Evolutionary conservation across 2,113 vertebrate genomes (phyloP).

Genomic region (Rallus limicola): DNA sequence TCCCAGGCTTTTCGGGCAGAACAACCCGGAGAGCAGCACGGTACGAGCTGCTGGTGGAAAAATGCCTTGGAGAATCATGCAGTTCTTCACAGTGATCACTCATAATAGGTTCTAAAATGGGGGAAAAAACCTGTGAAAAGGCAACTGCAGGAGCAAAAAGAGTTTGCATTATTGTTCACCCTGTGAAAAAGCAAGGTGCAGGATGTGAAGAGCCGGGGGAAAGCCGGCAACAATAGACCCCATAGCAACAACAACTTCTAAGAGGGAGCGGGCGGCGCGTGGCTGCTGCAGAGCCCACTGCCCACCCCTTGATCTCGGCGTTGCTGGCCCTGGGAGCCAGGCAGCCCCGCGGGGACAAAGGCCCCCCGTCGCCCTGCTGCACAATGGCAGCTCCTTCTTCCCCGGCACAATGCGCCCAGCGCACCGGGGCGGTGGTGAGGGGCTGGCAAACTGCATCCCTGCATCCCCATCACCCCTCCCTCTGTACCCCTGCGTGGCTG

Average conservation of each 20-base stretch:
- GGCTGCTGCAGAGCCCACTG: conserved; percentile 42
- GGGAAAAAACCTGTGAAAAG: background rate
- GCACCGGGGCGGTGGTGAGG: background rate
- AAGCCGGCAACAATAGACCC: conserved; percentile 62
- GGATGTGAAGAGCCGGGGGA: conserved; percentile 43
- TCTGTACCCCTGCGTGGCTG: background rate
- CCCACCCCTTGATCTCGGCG: conserved; percentile 39
- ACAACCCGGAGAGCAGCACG: fast-evolving
- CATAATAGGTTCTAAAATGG: background rate
- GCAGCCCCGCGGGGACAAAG: conserved; percentile 42
- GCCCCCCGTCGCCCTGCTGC: background rate
- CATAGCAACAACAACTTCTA: conserved; percentile 71
- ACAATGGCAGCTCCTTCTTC: conserved; percentile 55
- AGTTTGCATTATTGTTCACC: conserved; percentile 62
- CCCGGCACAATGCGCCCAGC: background rate
- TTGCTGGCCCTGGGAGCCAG: background rate
- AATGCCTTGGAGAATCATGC: background rate
- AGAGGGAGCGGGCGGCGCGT: conserved; percentile 17
- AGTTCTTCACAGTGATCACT: background rate
- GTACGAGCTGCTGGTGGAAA: background rate
- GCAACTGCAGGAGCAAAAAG: conserved; percentile 22
- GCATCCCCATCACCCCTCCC: background rate
- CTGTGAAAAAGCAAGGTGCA: conserved; percentile 56
- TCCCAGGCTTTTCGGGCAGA: background rate
- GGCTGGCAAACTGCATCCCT: background rate